phyloP scores from a whole-genome alignment of 2,888 invertebrate species.

The Serrognathus titanus region DNA sequence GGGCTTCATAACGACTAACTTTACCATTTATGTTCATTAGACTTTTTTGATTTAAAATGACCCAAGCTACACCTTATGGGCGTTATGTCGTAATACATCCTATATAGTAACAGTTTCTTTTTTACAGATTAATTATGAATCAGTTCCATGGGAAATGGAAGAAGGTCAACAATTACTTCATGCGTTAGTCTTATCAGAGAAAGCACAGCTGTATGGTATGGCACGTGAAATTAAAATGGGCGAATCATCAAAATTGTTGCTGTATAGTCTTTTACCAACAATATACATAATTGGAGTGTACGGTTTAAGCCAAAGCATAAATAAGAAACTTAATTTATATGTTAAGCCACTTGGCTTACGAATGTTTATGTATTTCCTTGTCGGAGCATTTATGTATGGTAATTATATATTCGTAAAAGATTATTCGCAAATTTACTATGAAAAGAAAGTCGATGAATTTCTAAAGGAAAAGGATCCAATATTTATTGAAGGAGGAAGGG shows the following conservation, averaged over 20 bases:
- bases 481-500: conserved; percentile 69
- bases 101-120: background rate
- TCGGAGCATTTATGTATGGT: conserved; percentile 57
- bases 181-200: conserved; percentile 69
- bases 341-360: conserved; percentile 52
- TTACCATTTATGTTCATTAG: too few species aligned
- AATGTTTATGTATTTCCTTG: conserved; percentile 53
- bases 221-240: conserved; percentile 69
- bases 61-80: too few species aligned
- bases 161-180: conserved; percentile 61
- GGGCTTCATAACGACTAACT: too few species aligned
- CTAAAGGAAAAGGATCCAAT: conserved; percentile 59
- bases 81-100: too few species aligned
- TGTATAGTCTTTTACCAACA: conserved; percentile 56
- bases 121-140: conserved; percentile 58
- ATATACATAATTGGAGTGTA: conserved; percentile 53
- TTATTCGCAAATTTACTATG: conserved; percentile 59
- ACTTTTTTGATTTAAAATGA: too few species aligned
- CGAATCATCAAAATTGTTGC: conserved; percentile 56
- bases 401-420: conserved; percentile 66
- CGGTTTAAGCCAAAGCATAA: conserved; percentile 52
- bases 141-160: conserved; percentile 63
- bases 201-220: conserved; percentile 77
- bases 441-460: conserved; percentile 60
- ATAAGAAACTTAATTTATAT: conserved; percentile 56